Evolutionary conservation across 2,113 vertebrate species (phyloP).

Genomic region (Pygoscelis adeliae): DNA sequence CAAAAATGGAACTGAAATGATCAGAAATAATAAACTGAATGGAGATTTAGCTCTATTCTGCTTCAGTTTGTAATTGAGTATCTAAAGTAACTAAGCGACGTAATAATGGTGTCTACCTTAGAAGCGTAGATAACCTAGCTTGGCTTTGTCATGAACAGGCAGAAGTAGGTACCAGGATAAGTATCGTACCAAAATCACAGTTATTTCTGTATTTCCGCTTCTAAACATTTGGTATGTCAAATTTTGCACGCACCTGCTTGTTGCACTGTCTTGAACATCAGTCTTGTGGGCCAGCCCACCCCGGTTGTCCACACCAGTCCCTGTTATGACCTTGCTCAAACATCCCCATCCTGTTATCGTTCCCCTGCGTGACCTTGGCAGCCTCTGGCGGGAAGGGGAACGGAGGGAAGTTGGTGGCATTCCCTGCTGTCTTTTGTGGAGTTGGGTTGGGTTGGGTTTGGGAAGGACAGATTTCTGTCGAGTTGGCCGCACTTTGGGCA

Average conservation of each 20-base stretch:
- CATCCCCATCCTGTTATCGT: neutral
- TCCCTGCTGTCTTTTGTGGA: neutral
- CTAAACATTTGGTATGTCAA: neutral
- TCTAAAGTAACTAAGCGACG: neutral
- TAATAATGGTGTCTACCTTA: neutral
- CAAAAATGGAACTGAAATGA: neutral
- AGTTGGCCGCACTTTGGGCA: neutral
- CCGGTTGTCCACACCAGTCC: neutral
- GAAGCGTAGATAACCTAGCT: neutral
- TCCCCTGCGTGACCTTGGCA: neutral
- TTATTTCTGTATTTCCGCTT: neutral
- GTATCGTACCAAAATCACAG: neutral
- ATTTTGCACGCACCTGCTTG: neutral
- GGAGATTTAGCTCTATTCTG: neutral
- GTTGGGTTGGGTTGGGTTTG: neutral
- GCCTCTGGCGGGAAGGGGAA: neutral
- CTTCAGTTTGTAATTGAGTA: neutral
- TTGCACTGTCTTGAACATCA: neutral
- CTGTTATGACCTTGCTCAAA: neutral
- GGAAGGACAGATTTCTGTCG: neutral
- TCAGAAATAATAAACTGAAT: neutral
- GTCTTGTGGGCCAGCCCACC: neutral
- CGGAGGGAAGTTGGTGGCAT: neutral
- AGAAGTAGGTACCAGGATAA: neutral
- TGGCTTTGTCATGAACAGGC: neutral